Evolutionary conservation across 53 echinoderm and acorn worm species (phyloP), one percentile per base, ranked within the genome.

Genomic region (Pentamera pediparva): DNA sequence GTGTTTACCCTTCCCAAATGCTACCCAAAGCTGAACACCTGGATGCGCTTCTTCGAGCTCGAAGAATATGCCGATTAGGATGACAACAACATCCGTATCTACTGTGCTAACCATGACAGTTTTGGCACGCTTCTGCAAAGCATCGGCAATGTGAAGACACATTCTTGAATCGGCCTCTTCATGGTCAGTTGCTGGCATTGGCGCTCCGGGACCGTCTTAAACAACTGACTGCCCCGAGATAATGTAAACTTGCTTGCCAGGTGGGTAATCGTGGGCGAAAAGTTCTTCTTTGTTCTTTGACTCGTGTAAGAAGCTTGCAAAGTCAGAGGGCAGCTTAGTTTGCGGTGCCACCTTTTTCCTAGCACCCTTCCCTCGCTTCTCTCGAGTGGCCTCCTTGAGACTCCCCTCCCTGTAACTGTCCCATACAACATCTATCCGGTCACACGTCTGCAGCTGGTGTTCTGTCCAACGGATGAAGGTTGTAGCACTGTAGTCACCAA

Each of bases 11-110:
- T 37, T 78, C 19, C 82, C 78, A 65, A 82, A 82, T 1, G 82
- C 87, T 18, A 87, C 57, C 82, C 78, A 87, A 32, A 87, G 37
- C n/a, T 87, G 77, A 17, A 55, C 59, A 35, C 40, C 37, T 32
- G 74, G 38, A 24, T 65, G 48, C 29, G 34, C 31, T 24, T 8
- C 4, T 32, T 62, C 21, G 37, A 73, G 70, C 13, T 57, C 3
- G 4, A 57, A 78, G 49, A 79, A 69, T 57, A 28, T 69, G 40
- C 81, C 86, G 31, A 79, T 47, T 28, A 83, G 74, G 49, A 86
- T 81, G 18, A 74, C 67, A 54, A 83, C 38, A 50, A 82, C 61
- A 63, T 86, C 87, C 64, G 87, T 86, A 62, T 86, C 87, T 33
- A 77, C 81, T 39, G 79, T 87, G 45, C 75, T 79, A 27, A 79